Evolutionary conservation across 2,113 vertebrate species (phyloP).

Genomic region (Thomomys bottae): DNA sequence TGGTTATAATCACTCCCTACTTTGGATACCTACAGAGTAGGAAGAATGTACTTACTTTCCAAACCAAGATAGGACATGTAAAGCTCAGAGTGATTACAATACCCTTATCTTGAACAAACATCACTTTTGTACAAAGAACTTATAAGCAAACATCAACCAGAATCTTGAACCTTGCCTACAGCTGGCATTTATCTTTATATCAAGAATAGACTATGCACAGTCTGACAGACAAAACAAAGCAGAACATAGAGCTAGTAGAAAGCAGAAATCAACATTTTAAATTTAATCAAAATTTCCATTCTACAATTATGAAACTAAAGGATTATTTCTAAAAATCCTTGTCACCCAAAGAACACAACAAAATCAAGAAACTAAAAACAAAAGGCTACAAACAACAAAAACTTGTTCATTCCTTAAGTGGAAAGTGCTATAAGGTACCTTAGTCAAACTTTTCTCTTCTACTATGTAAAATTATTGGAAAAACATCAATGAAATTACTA

Average conservation of each 20-base stretch:
- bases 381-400: not conserved
- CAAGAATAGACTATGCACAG: conserved; percentile 76
- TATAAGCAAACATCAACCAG: conserved; percentile 77
- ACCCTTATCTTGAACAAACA: conserved; percentile 69
- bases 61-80: conserved; percentile 64
- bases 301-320: not conserved
- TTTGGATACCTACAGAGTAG: not conserved
- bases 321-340: not conserved
- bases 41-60: not conserved
- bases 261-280: conserved; percentile 76
- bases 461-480: not conserved
- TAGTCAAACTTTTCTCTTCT: not conserved
- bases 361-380: not conserved
- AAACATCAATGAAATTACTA: not conserved
- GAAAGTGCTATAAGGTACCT: not conserved
- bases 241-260: conserved; percentile 42
- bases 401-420: not conserved
- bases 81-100: conserved; percentile 52
- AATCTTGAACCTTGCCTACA: conserved; percentile 68
- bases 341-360: not conserved
- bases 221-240: conserved; percentile 78
- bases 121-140: conserved; percentile 59
- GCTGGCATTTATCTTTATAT: conserved; percentile 77
- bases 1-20: not conserved
- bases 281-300: conserved; percentile 64